These are phyloP conservation scores for Hephaestus fuliginosus DNA, from an alignment of 2,797 vertebrate species.

Conservation along the genomic window DNA sequence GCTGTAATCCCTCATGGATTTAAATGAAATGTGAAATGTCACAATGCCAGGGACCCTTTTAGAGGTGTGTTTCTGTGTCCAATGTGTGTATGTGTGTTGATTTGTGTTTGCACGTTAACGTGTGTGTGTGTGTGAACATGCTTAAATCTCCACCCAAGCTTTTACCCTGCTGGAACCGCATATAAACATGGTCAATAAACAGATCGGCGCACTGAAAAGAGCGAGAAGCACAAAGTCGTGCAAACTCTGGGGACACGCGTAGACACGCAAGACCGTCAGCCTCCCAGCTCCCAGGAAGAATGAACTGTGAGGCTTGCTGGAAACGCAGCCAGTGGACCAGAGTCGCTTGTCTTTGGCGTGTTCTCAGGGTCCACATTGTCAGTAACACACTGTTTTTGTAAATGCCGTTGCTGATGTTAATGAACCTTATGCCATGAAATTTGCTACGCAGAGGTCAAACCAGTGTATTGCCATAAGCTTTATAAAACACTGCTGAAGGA, in stretches of 20 bases:
- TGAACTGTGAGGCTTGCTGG: slow-evolving; percentile 13
- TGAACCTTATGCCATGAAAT: slow-evolving; percentile 40
- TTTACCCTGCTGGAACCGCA: slow-evolving; percentile 33
- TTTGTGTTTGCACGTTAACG: slow-evolving; percentile 32
- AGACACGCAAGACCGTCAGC: slow-evolving; percentile 9
- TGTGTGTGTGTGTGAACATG: slow-evolving; percentile 48
- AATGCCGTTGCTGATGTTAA: slow-evolving; percentile 35
- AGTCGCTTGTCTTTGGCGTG: slow-evolving; percentile 19
- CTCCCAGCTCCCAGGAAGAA: slow-evolving; percentile 16
- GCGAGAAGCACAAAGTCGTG: slow-evolving; percentile 46
- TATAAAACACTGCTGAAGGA: slow-evolving; percentile 31
- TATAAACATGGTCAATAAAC: slow-evolving; percentile 61
- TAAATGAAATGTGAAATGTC: slow-evolving; percentile 85
- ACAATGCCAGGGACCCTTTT: slow-evolving; percentile 85
- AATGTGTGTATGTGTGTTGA: slow-evolving; percentile 23
- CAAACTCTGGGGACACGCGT: slow-evolving; percentile 37
- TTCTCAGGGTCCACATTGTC: slow-evolving; percentile 20
- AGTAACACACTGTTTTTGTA: slow-evolving; percentile 24
- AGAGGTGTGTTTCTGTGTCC: slow-evolving; percentile 69
- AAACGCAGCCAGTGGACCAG: slow-evolving; percentile 5
- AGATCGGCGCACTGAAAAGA: slow-evolving; percentile 52
- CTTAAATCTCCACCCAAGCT: slow-evolving; percentile 57
- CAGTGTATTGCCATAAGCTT: slow-evolving; percentile 33
- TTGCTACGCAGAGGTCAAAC: slow-evolving; percentile 39
- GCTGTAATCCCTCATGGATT: slow-evolving; percentile 83